A percentile compares a stretch with the other conserved stretches of the same genome.
phyloP scores from a whole-genome alignment of 2,888 invertebrate genomes.

The Diaphora mendica region DNA sequence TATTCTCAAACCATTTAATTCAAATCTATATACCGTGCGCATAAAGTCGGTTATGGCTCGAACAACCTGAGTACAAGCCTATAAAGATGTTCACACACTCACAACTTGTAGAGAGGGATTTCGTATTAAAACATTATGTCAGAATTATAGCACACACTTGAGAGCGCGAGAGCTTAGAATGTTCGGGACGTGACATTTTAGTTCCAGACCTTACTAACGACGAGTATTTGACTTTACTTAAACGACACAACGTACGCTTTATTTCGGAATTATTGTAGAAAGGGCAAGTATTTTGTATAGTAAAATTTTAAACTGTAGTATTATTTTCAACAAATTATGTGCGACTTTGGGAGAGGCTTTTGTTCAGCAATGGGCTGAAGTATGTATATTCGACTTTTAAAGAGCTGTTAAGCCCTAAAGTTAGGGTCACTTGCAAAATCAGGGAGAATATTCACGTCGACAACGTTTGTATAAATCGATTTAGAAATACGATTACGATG shows the following conservation, averaged over 20 bases:
- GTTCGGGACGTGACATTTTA: conserved; percentile 74
- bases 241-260: conserved; percentile 44
- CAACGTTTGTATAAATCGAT: not conserved
- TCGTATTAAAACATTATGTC: conserved; percentile 68
- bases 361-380: not conserved
- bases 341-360: not conserved
- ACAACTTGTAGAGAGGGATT: conserved; percentile 55
- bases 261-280: conserved; percentile 36
- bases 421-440: no score
- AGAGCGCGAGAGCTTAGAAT: conserved; percentile 61
- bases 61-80: conserved; percentile 38
- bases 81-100: conserved; percentile 55
- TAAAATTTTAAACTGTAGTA: conserved; percentile 12
- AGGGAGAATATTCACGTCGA: not conserved
- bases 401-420: no score
- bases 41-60: conserved; percentile 42
- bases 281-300: conserved; percentile 25
- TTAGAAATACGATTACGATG: not conserved
- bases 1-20: conserved; percentile 30
- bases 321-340: conserved; percentile 4
- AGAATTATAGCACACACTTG: conserved; percentile 65
- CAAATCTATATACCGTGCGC: conserved; percentile 32
- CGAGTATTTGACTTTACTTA: conserved; percentile 61
- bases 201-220: conserved; percentile 66
- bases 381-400: not conserved